A percentile compares a stretch with the other conserved stretches of the same genome.
These are phyloP conservation scores for Arizona elegans DNA, from an alignment of 2,113 vertebrate species.

Conservation along the genomic window DNA sequence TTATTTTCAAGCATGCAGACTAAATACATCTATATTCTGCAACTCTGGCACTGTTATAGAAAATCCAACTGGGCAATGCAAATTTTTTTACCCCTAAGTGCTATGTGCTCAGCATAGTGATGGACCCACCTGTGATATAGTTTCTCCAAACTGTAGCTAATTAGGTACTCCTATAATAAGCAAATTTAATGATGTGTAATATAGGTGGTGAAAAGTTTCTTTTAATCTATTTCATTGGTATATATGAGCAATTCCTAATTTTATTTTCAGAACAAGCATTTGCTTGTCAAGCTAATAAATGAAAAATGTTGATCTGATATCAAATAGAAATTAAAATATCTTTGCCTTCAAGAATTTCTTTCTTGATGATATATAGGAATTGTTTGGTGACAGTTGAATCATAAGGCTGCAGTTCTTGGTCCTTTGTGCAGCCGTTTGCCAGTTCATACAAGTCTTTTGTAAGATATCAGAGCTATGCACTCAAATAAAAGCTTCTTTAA, in stretches of 20 bases:
- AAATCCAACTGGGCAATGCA: constrained; percentile 65
- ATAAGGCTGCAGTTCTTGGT: constrained; percentile 42
- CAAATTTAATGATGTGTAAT: constrained; percentile 67
- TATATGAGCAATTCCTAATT: constrained; percentile 55
- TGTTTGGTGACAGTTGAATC: constrained; percentile 52
- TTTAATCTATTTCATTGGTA: constrained; percentile 47
- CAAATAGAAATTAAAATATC: constrained; percentile 61
- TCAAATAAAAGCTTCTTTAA: constrained; percentile 58
- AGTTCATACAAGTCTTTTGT: constrained; percentile 42
- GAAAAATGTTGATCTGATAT: constrained; percentile 62
- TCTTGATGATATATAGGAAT: constrained; percentile 52
- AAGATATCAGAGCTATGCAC: constrained; percentile 52
- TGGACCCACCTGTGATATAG: constrained; percentile 54
- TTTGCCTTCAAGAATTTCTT: constrained; percentile 47
- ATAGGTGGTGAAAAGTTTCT: constrained; percentile 55
- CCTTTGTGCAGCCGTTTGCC: constrained; percentile 43
- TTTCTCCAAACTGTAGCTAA: constrained; percentile 68
- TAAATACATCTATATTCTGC: constrained; percentile 59
- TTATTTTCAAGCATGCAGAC: constrained; percentile 29
- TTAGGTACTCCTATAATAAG: constrained; percentile 67
- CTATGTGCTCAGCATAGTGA: constrained; percentile 72
- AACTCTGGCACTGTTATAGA: constrained; percentile 56
- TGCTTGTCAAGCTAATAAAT: constrained; percentile 67
- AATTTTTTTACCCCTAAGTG: constrained; percentile 70
- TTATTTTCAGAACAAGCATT: constrained; percentile 73